These are phyloP conservation scores for Malurus splendens DNA, from an alignment of 2,797 vertebrate genomes.

Conservation along the genomic window DNA sequence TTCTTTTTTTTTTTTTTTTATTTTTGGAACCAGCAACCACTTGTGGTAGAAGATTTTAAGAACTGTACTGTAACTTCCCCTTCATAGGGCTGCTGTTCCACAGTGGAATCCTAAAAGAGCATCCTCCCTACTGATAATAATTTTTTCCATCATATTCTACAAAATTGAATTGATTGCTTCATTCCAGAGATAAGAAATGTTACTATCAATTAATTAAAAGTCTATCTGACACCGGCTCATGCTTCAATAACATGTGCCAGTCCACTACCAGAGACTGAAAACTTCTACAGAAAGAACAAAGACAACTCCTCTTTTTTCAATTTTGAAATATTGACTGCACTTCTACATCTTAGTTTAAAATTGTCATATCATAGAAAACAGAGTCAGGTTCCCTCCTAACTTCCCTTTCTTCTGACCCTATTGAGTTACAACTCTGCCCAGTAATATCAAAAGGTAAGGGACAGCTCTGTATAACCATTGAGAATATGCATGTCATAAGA, in stretches of 20 bases:
- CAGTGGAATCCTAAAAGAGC: background rate
- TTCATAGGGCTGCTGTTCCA: background rate
- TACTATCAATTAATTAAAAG: background rate
- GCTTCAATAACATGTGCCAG: background rate
- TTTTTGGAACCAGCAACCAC: background rate
- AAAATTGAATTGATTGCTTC: background rate
- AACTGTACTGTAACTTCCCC: background rate
- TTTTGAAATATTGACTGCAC: background rate
- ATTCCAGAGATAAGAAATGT: background rate
- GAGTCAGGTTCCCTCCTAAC: background rate
- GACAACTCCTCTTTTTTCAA: background rate
- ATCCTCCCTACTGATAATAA: background rate
- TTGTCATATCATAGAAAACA: background rate
- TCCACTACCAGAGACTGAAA: background rate
- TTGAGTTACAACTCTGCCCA: background rate
- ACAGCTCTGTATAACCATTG: background rate
- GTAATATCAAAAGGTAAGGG: background rate
- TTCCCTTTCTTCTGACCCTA: background rate
- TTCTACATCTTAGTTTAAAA: background rate
- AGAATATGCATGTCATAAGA: background rate
- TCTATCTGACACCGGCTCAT: background rate
- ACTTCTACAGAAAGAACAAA: background rate
- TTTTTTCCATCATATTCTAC: background rate
- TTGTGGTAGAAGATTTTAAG: background rate
- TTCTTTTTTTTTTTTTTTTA: background rate